These are phyloP conservation scores for Bubo blakistoni DNA, from an alignment of 2,113 vertebrate species.

Conservation along the genomic window DNA sequence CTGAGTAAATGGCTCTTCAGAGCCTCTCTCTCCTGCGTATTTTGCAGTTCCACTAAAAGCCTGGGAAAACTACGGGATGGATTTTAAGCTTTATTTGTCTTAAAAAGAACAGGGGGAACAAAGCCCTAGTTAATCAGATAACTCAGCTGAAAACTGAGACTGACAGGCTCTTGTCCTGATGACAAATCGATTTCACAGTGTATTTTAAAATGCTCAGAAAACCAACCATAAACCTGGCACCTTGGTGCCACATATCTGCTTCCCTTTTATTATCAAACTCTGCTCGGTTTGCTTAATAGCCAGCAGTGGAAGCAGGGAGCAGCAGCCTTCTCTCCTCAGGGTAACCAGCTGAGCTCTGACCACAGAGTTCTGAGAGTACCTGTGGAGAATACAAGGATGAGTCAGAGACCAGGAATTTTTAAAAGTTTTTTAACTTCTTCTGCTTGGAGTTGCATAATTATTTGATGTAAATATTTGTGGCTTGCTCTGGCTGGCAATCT, in stretches of 20 bases:
- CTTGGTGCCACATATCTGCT: background rate
- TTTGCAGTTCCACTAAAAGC: background rate
- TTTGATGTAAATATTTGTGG: background rate
- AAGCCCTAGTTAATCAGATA: background rate
- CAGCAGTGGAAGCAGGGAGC: background rate
- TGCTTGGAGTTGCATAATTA: background rate
- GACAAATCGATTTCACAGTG: conserved; percentile 9
- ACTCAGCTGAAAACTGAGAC: background rate
- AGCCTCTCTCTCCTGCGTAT: background rate
- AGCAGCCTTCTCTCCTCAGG: background rate
- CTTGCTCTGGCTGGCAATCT: background rate
- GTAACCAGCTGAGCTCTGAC: background rate
- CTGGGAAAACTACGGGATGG: background rate
- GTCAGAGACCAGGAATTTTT: background rate
- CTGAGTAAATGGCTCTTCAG: background rate
- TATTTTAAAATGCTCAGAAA: conserved; percentile 20
- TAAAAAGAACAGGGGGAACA: background rate
- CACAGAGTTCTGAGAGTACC: background rate
- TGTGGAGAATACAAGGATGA: background rate
- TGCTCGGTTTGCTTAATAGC: background rate
- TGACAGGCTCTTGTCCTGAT: background rate
- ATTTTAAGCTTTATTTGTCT: conserved; percentile 5
- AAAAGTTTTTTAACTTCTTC: background rate
- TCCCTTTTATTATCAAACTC: background rate
- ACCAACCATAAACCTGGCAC: background rate